phyloP scores from a whole-genome alignment of 2,113 vertebrate species.

The Chascanopsetta lugubris region DNA sequence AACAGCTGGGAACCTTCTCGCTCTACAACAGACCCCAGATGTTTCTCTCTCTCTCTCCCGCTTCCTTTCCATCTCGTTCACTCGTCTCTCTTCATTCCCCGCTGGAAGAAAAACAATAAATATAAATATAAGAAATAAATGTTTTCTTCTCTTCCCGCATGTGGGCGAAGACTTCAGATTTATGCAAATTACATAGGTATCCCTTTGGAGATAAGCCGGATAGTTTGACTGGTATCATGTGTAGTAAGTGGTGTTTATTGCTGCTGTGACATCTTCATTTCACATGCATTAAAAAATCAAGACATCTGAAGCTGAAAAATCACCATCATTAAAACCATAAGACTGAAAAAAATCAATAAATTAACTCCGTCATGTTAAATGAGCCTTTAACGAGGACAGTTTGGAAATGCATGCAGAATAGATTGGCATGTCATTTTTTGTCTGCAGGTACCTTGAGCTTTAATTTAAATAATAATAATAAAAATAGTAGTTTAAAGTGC shows the following conservation, averaged over 20 bases:
- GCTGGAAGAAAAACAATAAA: too few species aligned
- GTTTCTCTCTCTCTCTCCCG: constrained; percentile 66
- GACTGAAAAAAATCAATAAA: neutral
- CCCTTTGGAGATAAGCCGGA: constrained; percentile 4
- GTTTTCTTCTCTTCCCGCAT: constrained; percentile 45
- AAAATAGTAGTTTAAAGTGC: too few species aligned
- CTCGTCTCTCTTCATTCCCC: neutral
- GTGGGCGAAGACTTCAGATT: constrained; percentile 59
- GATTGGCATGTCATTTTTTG: neutral
- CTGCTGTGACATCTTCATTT: constrained; percentile 21
- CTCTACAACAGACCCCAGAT: constrained; percentile 74
- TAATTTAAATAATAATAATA: too few species aligned
- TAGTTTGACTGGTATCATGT: constrained; percentile 28
- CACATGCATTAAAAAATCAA: constrained; percentile 3
- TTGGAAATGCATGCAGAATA: neutral
- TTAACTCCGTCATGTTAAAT: constrained; percentile 5
- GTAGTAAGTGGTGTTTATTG: constrained; percentile 30
- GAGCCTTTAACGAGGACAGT: neutral
- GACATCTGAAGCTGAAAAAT: constrained; percentile 4
- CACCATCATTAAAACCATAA: neutral
- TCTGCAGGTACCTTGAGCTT: neutral
- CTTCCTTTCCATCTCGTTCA: constrained; percentile 1
- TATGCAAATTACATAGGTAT: constrained; percentile 47
- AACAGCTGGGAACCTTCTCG: constrained; percentile 75
- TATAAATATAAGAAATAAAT: too few species aligned